These are phyloP conservation scores for Meleagris gallopavo DNA, from an alignment of 2,113 vertebrate species.

Conservation along the genomic window DNA sequence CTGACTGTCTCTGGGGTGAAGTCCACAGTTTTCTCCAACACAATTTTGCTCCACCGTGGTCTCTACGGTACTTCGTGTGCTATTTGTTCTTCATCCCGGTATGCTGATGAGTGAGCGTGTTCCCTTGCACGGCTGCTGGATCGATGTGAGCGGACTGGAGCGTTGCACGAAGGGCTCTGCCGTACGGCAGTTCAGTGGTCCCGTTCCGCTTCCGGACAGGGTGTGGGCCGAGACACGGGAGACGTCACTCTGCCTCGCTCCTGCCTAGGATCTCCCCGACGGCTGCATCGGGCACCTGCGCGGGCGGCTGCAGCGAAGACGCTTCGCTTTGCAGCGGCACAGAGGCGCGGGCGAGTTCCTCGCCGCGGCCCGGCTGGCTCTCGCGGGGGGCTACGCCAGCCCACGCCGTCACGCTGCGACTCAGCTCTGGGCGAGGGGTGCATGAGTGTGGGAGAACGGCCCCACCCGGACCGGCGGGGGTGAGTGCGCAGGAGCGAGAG, in stretches of 20 bases:
- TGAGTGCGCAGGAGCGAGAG: background rate
- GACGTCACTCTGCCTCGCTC: background rate
- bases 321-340: background rate
- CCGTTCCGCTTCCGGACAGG: background rate
- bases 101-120: background rate
- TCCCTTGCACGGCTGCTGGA: fast-evolving
- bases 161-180: no score
- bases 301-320: background rate
- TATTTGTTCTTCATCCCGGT: fast-evolving
- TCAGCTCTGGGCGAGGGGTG: background rate
- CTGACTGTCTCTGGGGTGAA: no score
- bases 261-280: background rate
- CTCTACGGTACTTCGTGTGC: fast-evolving
- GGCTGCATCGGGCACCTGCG: fast-evolving
- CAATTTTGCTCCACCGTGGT: fast-evolving
- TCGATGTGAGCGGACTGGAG: no score
- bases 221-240: background rate
- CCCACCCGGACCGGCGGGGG: no score
- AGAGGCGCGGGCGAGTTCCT: background rate
- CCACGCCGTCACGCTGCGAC: background rate
- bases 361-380: no score
- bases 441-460: background rate
- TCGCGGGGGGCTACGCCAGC: no score
- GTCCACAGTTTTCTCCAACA: no score
- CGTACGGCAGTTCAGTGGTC: background rate